phyloP scores from a whole-genome alignment of 2,113 vertebrate genomes.

The Ciconia stormi region DNA sequence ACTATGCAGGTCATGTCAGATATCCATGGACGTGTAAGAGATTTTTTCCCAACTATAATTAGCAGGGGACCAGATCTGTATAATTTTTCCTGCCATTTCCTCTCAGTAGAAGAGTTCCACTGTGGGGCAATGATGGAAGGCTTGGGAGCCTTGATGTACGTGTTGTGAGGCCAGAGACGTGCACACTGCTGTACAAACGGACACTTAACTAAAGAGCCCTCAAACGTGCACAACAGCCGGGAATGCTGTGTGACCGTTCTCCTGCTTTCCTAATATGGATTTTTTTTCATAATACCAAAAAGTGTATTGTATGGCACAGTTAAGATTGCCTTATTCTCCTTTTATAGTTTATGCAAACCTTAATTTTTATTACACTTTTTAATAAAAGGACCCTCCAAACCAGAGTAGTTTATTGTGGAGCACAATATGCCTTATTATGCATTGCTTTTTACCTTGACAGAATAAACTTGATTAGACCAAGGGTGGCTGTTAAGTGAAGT shows the following conservation, averaged over 20 bases:
- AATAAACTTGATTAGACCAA: constrained; percentile 43
- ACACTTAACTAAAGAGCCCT: not conserved
- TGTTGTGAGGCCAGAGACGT: not conserved
- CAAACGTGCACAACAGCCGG: not conserved
- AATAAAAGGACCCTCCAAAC: not conserved
- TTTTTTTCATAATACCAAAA: not conserved
- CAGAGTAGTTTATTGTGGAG: not conserved
- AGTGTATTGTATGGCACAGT: not conserved
- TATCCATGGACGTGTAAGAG: not conserved
- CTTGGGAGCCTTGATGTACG: not conserved
- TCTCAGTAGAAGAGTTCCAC: not conserved
- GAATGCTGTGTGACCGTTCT: not conserved
- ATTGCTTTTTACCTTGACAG: constrained; percentile 7
- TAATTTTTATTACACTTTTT: constrained; percentile 10
- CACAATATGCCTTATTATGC: not conserved
- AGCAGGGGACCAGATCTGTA: not conserved
- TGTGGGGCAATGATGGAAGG: not conserved
- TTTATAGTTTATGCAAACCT: not conserved
- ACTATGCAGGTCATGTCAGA: not conserved
- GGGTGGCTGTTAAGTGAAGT: constrained; percentile 22
- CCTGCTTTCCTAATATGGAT: not conserved
- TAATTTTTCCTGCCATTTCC: not conserved
- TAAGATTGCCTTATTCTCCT: not conserved
- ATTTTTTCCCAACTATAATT: not conserved
- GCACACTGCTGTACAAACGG: not conserved